Conservation (phyloP, 1,140 invertebrate species). For the Micrasema minimum region DNA sequence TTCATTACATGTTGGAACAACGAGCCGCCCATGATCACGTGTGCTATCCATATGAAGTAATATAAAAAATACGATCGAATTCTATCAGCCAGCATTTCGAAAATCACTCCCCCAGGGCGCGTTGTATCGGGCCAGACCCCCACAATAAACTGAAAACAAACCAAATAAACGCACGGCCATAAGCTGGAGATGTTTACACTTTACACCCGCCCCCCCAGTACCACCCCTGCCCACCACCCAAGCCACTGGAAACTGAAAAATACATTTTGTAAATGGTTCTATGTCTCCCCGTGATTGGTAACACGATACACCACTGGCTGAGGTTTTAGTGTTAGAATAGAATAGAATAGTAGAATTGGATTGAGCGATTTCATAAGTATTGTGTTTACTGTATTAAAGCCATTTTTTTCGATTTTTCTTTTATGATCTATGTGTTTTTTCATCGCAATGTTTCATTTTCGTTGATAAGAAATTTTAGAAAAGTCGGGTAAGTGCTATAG, state of each 20-base stretch:
- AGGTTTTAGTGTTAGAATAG: constrained; percentile 23
- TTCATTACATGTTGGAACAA: too few species aligned
- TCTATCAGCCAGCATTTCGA: constrained; percentile 30
- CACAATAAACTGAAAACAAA: constrained; percentile 37
- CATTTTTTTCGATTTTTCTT: too few species aligned
- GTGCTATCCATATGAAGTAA: constrained; percentile 25
- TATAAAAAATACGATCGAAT: constrained; percentile 36
- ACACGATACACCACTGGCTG: constrained; percentile 22
- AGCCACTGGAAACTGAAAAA: not conserved
- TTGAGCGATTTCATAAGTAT: too few species aligned
- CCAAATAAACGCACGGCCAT: constrained; percentile 9
- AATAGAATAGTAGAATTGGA: too few species aligned
- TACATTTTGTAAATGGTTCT: constrained; percentile 15
- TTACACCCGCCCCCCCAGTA: not conserved
- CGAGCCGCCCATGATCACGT: not conserved
- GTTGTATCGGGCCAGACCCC: constrained; percentile 2
- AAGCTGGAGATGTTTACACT: constrained; percentile 14
- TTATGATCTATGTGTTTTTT: too few species aligned
- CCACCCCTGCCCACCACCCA: too few species aligned
- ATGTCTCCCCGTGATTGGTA: constrained; percentile 4
- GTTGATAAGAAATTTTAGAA: too few species aligned
- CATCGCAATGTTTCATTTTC: too few species aligned
- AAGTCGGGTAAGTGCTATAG: too few species aligned
- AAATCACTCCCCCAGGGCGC: constrained; percentile 21
- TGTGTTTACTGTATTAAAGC: too few species aligned